phyloP scores from a whole-genome alignment of 2,888 invertebrate species.

The Brachyptera risi region DNA sequence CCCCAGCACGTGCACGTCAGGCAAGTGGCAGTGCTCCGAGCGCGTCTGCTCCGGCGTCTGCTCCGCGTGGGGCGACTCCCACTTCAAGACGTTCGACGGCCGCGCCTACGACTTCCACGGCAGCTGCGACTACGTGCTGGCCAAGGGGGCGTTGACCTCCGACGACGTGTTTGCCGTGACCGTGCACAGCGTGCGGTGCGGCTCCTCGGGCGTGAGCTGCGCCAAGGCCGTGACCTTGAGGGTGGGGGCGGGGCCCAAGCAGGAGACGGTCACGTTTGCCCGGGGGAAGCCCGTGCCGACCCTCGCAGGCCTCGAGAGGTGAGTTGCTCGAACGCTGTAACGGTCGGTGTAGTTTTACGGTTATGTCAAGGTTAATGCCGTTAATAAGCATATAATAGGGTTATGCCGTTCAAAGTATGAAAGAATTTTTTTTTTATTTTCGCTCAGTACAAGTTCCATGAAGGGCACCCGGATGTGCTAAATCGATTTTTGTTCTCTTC shows the following conservation, averaged over 20 bases:
- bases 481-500: too few relatives aligned
- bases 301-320: slow-evolving; percentile 39
- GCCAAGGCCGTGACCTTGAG: slow-evolving; percentile 75
- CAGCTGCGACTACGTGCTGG: slow-evolving; percentile 79
- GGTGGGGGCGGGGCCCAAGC: slow-evolving; percentile 53
- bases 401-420: too few relatives aligned
- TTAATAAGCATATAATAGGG: too few relatives aligned
- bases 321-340: too few relatives aligned
- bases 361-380: too few relatives aligned
- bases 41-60: slow-evolving; percentile 73
- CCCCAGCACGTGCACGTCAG: slow-evolving; percentile 62
- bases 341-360: too few relatives aligned
- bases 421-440: too few relatives aligned
- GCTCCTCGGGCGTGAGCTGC: slow-evolving; percentile 81
- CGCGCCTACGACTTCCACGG: slow-evolving; percentile 82
- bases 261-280: slow-evolving; percentile 62
- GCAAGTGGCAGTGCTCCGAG: slow-evolving; percentile 75
- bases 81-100: slow-evolving; percentile 83
- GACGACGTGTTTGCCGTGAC: slow-evolving; percentile 69
- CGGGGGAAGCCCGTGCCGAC: slow-evolving; percentile 53
- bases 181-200: slow-evolving; percentile 81
- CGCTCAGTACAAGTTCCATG: too few relatives aligned
- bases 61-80: slow-evolving; percentile 86
- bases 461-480: too few relatives aligned
- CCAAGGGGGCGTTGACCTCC: slow-evolving; percentile 55